A percentile compares a stretch with the other conserved stretches of the same genome.
These are phyloP conservation scores for Holothuria scabra DNA, from an alignment of 53 echinoderm and acorn worm species.

Conservation along the genomic window DNA sequence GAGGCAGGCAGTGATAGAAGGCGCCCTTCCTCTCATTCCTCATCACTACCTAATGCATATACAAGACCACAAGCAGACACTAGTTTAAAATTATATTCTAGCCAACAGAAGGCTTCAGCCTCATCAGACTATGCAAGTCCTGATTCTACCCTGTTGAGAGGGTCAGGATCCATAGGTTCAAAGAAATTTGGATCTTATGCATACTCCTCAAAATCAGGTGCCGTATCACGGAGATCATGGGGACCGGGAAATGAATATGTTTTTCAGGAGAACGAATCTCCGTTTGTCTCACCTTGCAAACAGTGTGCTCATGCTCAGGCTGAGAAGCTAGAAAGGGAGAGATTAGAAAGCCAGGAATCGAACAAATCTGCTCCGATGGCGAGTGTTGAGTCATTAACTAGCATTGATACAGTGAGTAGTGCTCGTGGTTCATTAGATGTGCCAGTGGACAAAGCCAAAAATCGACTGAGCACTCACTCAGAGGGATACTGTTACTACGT, in stretches of 20 bases:
- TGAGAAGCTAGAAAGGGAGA: constrained; percentile 41
- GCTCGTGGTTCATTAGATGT: constrained; percentile 4
- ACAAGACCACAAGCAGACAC: constrained; percentile 30
- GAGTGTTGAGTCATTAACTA: constrained; percentile 87
- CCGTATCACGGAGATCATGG: constrained; percentile 29
- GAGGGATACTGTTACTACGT: constrained; percentile 96
- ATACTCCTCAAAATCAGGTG: constrained; percentile 20
- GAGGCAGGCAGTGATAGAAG: background rate
- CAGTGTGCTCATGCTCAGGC: constrained; percentile 53
- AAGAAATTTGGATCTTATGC: constrained; percentile 16
- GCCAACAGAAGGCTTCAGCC: constrained; percentile 15
- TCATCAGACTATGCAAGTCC: constrained; percentile 42
- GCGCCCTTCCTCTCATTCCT: constrained; percentile 30
- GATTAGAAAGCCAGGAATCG: constrained; percentile 8
- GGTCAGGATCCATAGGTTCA: constrained; percentile 34
- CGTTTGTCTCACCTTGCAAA: constrained; percentile 38
- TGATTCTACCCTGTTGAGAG: constrained; percentile 24
- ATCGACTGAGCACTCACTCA: constrained; percentile 46
- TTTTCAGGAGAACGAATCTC: background rate
- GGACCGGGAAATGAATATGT: constrained; percentile 39
- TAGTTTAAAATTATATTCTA: constrained; percentile 16
- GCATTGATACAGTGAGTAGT: constrained; percentile 58
- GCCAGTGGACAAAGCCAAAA: constrained; percentile 31
- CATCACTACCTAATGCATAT: constrained; percentile 38
- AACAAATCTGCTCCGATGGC: constrained; percentile 80